Conservation (phyloP, 2,797 vertebrate species). For the Gambelia wislizenii region DNA sequence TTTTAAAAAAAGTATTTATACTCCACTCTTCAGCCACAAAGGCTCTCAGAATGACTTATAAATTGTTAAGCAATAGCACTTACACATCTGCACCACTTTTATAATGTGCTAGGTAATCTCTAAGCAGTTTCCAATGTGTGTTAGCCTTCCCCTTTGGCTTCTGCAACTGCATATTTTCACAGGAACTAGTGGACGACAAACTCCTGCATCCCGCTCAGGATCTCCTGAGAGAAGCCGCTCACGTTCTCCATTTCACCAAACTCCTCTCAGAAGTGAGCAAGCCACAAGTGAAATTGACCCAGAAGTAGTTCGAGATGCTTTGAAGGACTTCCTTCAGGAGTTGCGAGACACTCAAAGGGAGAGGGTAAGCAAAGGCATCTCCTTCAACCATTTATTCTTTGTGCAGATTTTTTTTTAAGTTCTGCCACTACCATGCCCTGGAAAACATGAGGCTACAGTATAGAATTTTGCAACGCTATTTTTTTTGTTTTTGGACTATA, state of each 20-base stretch:
- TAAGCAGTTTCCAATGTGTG: too few species aligned
- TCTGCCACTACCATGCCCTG: neutral
- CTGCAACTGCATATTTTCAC: neutral
- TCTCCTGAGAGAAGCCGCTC: conserved; percentile 48
- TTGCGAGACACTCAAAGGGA: conserved; percentile 81
- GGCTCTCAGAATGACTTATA: too few species aligned
- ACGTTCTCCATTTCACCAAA: conserved; percentile 20
- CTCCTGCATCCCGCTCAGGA: conserved; percentile 18
- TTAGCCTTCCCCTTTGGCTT: neutral
- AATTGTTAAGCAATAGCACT: too few species aligned
- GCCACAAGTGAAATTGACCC: conserved; percentile 74
- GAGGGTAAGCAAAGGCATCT: conserved; percentile 71
- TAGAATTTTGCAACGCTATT: neutral
- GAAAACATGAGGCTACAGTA: neutral
- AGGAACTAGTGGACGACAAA: conserved; percentile 31
- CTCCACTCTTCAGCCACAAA: too few species aligned
- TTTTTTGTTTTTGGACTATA: too few species aligned
- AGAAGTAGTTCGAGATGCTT: conserved; percentile 71
- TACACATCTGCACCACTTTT: too few species aligned
- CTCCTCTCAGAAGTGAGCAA: conserved; percentile 57
- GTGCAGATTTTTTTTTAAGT: neutral
- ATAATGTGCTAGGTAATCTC: too few species aligned
- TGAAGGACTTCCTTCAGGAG: conserved; percentile 79
- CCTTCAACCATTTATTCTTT: neutral
- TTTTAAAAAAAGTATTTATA: too few species aligned